Base-by-base conservation (phyloP, 2,113 vertebrate genomes). In the Myxocyprinus asiaticus region DNA sequence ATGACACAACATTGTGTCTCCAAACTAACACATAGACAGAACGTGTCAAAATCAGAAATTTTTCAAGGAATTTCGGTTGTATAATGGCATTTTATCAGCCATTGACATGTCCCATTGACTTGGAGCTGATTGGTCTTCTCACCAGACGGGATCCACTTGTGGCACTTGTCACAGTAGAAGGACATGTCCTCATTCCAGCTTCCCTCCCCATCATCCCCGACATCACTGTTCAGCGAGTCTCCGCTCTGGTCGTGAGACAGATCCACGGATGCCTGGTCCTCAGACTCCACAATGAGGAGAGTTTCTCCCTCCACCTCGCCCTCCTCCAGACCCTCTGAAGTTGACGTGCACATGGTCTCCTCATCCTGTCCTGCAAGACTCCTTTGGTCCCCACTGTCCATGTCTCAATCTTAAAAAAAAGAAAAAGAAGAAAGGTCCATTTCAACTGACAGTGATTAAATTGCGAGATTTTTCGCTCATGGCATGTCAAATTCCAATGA, bases 231-330 rank as follows among this genome's bases (percentile, higher is more conserved):
- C 79, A 98, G 90, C 0, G 97, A 99, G 89, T 99, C 98, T 0
- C 97, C 97, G 0, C 97, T 99, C 84, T 99, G 98, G 88, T 99
- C 98, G 0, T 99, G 97, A 0, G 97, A 98, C 44, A 98, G 93
- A 84, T 99, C 97, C 82, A 98, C 95, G 0, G 97, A 99, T 0
- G 94, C 96, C 91, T 98, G 97, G 82, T 99, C 97, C 87, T 98
- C 97, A 0, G 96, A 97, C 79, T 99, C 97, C 0, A 99, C 97
- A 0, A 99, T 97, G 15, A 99, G 88, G 12, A 98, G 95, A 0
- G 97, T 99, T 86, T 99, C 97, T 0, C 98, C 97, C 88, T 99
- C 98, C 86, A 99, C 97, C 86, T 99, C 98, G 0, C 97, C 98
- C 77, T 99, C 98, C 85, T 98, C 98, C 92, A 98, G 88, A 0